These are phyloP conservation scores for Protodeltote pygarga DNA, from an alignment of 2,888 invertebrate species.

Conservation along the genomic window DNA sequence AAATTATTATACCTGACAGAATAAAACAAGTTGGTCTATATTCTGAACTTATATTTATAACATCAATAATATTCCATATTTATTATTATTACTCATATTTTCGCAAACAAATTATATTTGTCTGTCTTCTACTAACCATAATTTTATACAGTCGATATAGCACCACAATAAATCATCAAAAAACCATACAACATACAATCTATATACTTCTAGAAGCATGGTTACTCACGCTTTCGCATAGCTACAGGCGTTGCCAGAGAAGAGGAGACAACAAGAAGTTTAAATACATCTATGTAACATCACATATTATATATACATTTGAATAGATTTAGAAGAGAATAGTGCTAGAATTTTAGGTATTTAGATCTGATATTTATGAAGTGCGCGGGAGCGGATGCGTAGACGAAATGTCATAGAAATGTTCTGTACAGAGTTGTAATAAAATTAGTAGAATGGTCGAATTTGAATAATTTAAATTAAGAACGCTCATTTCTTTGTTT, in stretches of 20 bases:
- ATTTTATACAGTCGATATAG: conserved; percentile 34
- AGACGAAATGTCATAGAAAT: background rate
- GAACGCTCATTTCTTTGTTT: too few species aligned
- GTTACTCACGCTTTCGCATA: conserved; percentile 86
- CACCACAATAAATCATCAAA: conserved; percentile 30
- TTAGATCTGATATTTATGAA: conserved; percentile 5
- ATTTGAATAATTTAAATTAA: too few species aligned
- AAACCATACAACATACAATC: conserved; percentile 70
- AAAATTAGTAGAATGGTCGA: too few species aligned
- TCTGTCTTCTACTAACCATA: background rate
- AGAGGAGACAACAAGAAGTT: conserved; percentile 79
- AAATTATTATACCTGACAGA: too few species aligned
- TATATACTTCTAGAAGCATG: conserved; percentile 74
- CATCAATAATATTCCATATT: too few species aligned
- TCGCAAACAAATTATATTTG: too few species aligned
- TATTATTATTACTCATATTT: too few species aligned
- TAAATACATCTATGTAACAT: conserved; percentile 72
- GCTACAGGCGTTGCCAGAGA: conserved; percentile 85
- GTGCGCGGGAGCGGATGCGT: conserved; percentile 18
- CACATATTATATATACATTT: conserved; percentile 47
- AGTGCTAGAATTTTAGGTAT: conserved; percentile 25
- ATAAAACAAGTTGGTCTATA: too few species aligned
- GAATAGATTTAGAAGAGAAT: conserved; percentile 33
- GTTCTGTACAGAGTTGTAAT: background rate
- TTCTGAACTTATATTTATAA: too few species aligned